Evolutionary conservation across 2,888 invertebrate species (phyloP).

Genomic region (Spicauda simplicius): DNA sequence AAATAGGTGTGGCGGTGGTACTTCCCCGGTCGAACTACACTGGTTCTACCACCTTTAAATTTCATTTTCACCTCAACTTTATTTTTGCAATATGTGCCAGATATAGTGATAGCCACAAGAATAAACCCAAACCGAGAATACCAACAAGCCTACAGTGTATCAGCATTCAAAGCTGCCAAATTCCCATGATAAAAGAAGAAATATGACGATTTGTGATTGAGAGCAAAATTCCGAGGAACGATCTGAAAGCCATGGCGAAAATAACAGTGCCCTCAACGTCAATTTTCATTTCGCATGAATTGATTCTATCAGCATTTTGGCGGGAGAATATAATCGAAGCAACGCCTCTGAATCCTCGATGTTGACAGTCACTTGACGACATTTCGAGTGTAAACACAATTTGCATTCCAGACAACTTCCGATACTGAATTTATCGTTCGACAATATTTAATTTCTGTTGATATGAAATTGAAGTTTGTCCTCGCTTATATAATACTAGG

Average conservation of each 20-base stretch:
- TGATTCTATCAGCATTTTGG: conserved; percentile 45
- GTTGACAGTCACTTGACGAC: conserved; percentile 57
- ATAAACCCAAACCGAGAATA: conserved; percentile 4
- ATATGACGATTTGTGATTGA: conserved; percentile 20
- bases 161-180: conserved; percentile 10
- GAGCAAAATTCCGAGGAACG: conserved; percentile 7
- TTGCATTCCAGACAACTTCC: conserved; percentile 56
- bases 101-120: not conserved
- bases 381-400: conserved; percentile 56
- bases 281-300: conserved; percentile 39
- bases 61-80: too few relatives aligned
- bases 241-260: conserved; percentile 16
- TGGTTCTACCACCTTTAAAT: too few relatives aligned
- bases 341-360: conserved; percentile 43
- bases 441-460: conserved; percentile 53
- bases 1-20: too few relatives aligned
- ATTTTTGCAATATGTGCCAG: too few relatives aligned
- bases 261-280: conserved; percentile 31
- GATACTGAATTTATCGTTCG: conserved; percentile 49
- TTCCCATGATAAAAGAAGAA: not conserved
- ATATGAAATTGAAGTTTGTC: conserved; percentile 10
- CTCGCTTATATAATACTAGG: not conserved
- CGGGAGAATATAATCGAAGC: conserved; percentile 47
- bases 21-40: too few relatives aligned
- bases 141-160: not conserved